Base-by-base conservation (phyloP, 64 coral and sea anemone genomes). In the Trachythela sp. region DNA sequence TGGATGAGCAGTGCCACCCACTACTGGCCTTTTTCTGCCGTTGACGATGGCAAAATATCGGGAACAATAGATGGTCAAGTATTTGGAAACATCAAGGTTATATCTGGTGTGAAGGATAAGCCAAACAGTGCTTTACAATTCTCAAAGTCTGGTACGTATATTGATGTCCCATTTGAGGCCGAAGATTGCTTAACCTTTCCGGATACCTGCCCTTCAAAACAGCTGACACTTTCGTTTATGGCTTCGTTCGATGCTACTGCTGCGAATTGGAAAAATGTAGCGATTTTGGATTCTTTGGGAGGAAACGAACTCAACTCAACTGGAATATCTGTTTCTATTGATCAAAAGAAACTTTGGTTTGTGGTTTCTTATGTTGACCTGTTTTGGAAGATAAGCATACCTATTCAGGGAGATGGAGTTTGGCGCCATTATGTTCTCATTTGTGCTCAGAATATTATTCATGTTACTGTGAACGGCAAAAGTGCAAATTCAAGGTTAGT, bases 1-100 rank as follows among this genome's bases (percentile, higher is more conserved):
- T 80, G 75, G 75, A 80, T 80, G 75, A 80, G 75, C 75, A 80
- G 33, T 80, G 75, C 75, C 14, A 80, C 31, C 9, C 30, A 80
- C 9, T 80, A 80, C 30, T 80, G 75, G 75, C 75, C 75, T 35
- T 29, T 80, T 39, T 80, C 75, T 38, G 26, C 56, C 5, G 56
- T 64, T 20, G 1, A 9, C 15, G 26, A 26, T n/a, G 75, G 37
- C 3, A 35, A 2, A 17, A 35, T 37, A 80, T 35, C 35, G 31
- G 75, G 75, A 37, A 80, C 75, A 18, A 80, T 18, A 80, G 31
- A 35, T 39, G 75, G 75, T 38, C 20, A 37, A 80, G 75, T 18
- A 13, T 80, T 29, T 8, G 75, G 75, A 2, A 22, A 35, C 13
- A 39, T 80, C 13, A 80, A 80, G 30, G 33, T 37, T 15, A 80